Evolutionary conservation across 1,140 invertebrate genomes (phyloP).

Genomic region (Rhynchophorus ferrugineus): DNA sequence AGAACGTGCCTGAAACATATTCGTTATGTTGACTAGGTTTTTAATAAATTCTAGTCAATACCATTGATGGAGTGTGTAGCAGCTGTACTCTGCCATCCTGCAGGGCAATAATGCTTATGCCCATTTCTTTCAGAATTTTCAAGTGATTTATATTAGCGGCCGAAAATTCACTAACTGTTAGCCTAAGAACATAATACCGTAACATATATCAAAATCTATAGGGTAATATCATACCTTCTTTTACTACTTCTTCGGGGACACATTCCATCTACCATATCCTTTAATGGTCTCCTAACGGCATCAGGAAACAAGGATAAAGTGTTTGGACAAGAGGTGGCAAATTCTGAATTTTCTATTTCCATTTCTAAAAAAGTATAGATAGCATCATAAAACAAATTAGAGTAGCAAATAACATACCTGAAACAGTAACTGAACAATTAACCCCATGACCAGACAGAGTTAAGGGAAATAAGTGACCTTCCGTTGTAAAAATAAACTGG

Average conservation of each 20-base stretch:
- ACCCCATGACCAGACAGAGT: conserved; percentile 49
- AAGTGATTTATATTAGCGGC: conserved; percentile 87
- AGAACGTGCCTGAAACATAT: conserved; percentile 63
- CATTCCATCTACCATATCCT: conserved; percentile 77
- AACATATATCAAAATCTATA: background rate
- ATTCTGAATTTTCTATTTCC: conserved; percentile 56
- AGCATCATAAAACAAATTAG: background rate
- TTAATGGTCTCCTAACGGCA: conserved; percentile 66
- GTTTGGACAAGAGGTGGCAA: conserved; percentile 77
- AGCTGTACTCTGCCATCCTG: conserved; percentile 86
- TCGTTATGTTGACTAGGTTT: no score
- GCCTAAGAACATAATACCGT: conserved; percentile 30
- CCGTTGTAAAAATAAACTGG: conserved; percentile 95
- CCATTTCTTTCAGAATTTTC: conserved; percentile 83
- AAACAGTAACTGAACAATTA: conserved; percentile 13
- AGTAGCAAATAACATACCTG: conserved; percentile 4
- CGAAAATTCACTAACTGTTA: conserved; percentile 68
- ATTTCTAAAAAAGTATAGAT: conserved; percentile 31
- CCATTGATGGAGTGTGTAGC: conserved; percentile 75
- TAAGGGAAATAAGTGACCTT: conserved; percentile 91
- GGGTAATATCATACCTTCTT: conserved; percentile 9
- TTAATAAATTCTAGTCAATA: conserved; percentile 39
- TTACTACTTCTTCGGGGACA: conserved; percentile 53
- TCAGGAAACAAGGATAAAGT: conserved; percentile 74
- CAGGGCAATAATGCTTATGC: conserved; percentile 83